Conservation (phyloP, 1,140 invertebrate genomes). For the Aricia agestis region DNA sequence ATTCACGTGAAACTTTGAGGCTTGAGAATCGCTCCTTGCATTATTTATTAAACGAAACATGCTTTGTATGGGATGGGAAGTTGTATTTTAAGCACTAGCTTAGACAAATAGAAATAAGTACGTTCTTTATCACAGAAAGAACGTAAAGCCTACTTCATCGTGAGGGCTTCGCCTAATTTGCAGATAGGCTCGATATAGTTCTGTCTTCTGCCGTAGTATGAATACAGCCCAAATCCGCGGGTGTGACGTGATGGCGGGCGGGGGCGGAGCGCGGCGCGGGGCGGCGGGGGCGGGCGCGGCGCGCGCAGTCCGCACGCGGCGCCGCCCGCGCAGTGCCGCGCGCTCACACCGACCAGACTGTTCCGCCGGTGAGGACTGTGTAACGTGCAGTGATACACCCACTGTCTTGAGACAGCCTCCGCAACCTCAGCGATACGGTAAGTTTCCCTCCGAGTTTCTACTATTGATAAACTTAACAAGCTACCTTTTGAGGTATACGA, state of each 20-base stretch:
- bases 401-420: constrained; percentile 13
- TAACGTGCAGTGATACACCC: constrained; percentile 14
- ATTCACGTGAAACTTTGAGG: too few species aligned
- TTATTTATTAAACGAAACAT: too few species aligned
- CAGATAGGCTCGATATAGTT: too few species aligned
- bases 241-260: constrained; percentile 41
- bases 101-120: too few species aligned
- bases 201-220: constrained; percentile 25
- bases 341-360: constrained; percentile 42
- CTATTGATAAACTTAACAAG: background rate
- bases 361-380: constrained; percentile 16
- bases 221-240: constrained; percentile 29
- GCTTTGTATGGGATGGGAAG: too few species aligned
- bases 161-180: too few species aligned
- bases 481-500: background rate
- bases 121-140: too few species aligned
- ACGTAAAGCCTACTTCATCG: too few species aligned
- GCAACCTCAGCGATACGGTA: constrained; percentile 9
- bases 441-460: constrained; percentile 1
- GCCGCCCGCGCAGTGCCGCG: constrained; percentile 57
- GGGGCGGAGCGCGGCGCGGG: constrained; percentile 36
- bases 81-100: too few species aligned
- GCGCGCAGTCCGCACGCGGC: constrained; percentile 54
- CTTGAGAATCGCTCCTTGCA: too few species aligned
- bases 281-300: constrained; percentile 46